These are phyloP conservation scores for Caenorhabditis latens DNA, from an alignment of 1,140 invertebrate species.

Conservation along the genomic window DNA sequence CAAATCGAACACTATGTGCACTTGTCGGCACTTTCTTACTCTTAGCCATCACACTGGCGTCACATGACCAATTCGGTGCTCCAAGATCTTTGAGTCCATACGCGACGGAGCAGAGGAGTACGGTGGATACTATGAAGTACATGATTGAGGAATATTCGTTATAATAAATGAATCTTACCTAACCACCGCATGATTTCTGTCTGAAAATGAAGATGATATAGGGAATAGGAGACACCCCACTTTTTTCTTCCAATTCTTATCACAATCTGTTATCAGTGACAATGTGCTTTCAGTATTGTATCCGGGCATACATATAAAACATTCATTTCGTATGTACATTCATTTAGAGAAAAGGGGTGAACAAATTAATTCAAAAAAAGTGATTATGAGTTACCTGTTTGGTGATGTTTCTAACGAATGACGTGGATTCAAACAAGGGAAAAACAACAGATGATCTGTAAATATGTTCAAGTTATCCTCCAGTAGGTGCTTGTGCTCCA, in stretches of 20 bases:
- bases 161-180: background rate
- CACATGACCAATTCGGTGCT: conserved; percentile 62
- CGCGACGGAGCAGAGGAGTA: background rate
- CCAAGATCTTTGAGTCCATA: conserved; percentile 61
- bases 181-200: conserved; percentile 31
- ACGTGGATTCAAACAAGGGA: background rate
- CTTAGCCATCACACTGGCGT: conserved; percentile 49
- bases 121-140: background rate
- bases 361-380: background rate
- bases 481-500: conserved; percentile 48
- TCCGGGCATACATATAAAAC: background rate
- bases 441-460: no score
- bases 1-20: conserved; percentile 83
- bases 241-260: background rate
- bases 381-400: no score
- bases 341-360: background rate
- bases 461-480: background rate
- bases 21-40: conserved; percentile 77
- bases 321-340: conserved; percentile 43
- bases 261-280: conserved; percentile 2
- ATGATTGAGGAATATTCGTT: background rate
- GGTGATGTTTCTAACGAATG: background rate
- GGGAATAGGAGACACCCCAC: background rate
- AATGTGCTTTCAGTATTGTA: conserved; percentile 25
- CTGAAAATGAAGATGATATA: conserved; percentile 23